Base-by-base conservation (phyloP, 2,797 vertebrate genomes). In the Danio tinwini region DNA sequence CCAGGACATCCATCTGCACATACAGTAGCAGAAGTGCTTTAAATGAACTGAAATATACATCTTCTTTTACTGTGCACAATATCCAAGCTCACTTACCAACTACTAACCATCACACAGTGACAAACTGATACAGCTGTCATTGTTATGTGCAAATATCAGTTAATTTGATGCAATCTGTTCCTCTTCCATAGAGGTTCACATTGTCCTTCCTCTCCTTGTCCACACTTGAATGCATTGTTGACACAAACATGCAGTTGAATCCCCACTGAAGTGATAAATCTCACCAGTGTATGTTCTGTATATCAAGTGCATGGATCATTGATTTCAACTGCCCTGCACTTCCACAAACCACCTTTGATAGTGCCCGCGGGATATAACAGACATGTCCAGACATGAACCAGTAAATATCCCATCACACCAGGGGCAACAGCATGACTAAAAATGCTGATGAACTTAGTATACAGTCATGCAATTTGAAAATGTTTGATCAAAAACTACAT, bases 151-250 rank as follows among this genome's bases (percentile, higher is more conserved):
- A 58, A 68, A 68, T 77, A 73, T 56, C 21, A 45, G 50, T 37
- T 73, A 19, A 73, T 73, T 73, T 63, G 59, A 73, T 73, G 37
- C 64, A 59, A 58, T 2, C 7, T 40, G 42, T 79, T 47, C 56
- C 69, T 73, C 61, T 29, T 59, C 50, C 29, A 37, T 53, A 44
- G 21, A 56, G 50, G 56, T 65, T 49, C 3, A 56, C 52, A n/a
- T 65, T 65, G 78, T 49, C 78, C 78, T 80, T 80, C 50, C 59
- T 64, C 40, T 80, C 61, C 61, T 73, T 65, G 19, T 55, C 52
- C 78, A 80, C 61, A 65, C 78, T 47, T 64, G 40, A 64, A 72
- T 7, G 59, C 39, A 53, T 37, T 55, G 42, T 40, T 9, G 39
- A 71, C 59, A 77, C 74, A 77, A 72, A 64, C 58, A 69, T 12